Evolutionary conservation across 2,888 invertebrate genomes (phyloP), one percentile per base, ranked within the genome.

Genomic region (Diploptera punctata): DNA sequence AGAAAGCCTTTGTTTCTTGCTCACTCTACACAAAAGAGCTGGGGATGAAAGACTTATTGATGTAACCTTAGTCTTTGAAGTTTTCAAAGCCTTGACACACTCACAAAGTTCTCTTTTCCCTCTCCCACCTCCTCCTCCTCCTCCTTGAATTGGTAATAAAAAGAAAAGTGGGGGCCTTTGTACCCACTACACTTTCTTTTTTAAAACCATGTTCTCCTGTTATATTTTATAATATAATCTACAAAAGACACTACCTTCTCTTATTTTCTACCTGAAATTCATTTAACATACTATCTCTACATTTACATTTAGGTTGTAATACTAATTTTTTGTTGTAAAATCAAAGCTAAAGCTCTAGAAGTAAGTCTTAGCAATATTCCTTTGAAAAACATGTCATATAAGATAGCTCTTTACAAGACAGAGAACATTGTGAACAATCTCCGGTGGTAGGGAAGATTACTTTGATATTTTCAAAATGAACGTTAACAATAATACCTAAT

Each of bases 41-140:
- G 70, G 73, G 73, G 73, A 75, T 73, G 75, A 75, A 71, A 73
- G 74, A 72, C 74, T 72, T 74, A 74, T 73, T 75, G 75, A 75
- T 75, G 71, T 71, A 73, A 73, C 75, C 75, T 73, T 75, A 73
- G 70, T 65, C 75, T 75, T 75, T 75, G 75, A 75, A 73, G 75
- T 74, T 74, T 70, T 72, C 74, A 72, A 72, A 72, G 74, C 70
- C 74, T 74, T 72, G 74, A 74, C 74, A 74, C 74, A 74, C 74
- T 74, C 71, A 38, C 71, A 62, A 62, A 62, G 65, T 67, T 57
- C 71, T 57, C 68, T 68, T 68, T 49, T 24, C 70, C 57, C 67
- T 44, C 26, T 71, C 69, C 71, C 65, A 71, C 73, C 54, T 68
- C 71, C 57, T 70, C 57, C 26, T 71, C 69, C 71, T 68, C 73